Evolutionary conservation across 1,140 invertebrate genomes (phyloP), one percentile per base, ranked within the genome.

Genomic region (Leptopilina clavipes): DNA sequence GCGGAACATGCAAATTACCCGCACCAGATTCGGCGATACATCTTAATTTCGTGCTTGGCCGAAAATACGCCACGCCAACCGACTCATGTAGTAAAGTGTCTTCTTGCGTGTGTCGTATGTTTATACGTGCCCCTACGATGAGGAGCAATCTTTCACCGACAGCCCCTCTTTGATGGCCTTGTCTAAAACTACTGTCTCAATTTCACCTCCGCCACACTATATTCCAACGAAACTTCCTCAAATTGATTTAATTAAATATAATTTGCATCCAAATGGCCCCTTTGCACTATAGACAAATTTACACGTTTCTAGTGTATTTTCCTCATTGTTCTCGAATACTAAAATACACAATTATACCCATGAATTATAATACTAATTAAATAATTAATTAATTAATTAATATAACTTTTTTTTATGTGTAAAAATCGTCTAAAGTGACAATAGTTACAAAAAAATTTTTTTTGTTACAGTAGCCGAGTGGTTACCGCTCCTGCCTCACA

Each of bases 1-100:
- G 83, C 86, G 84, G 83, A 79, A 85, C 86, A 89, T 90, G 88
- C 88, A 89, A 90, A 90, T 90, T 88, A 85, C 80, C 88, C 86
- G 85, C 84, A 85, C 86, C 85, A 89, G 88, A 90, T 89, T 86
- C 82, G 83, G 84, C 87, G 88, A 90, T 89, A 90, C 88, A 89
- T 90, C 89, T 90, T 89, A 89, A 89, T 90, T 88, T 86, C 82
- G 84, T 81, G 77, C 76, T 81, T 75, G 77, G 79, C 83, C 83
- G 84, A 87, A 87, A 87, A 85, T 83, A 85, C 81, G 77, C 77
- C 48, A 77, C 79, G 78, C 81, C 76, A 31, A 81, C 79, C 76
- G 80, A 80, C 83, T 81, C 76, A 79, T 78, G 77, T 22, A 65
- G 59, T 19, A 65, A 65, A 65, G 22, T 31, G 25, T 65, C 59